Conservation (phyloP, 2,888 invertebrate genomes). For the Tiphia femorata region DNA sequence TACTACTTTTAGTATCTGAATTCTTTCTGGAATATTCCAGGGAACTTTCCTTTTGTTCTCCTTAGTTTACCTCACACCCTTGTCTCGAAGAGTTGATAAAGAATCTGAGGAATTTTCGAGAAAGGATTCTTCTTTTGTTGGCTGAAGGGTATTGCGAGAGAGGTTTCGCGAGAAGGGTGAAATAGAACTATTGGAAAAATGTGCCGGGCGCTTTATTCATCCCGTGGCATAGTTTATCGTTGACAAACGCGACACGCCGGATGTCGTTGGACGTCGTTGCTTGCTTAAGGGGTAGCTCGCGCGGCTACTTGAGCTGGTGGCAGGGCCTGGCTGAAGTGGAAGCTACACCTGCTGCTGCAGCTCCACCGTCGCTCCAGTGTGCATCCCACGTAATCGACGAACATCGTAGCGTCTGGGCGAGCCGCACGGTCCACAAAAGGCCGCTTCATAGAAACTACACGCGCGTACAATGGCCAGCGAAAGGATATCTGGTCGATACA, state of each 20-base stretch:
- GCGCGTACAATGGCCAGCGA: slow-evolving; percentile 61
- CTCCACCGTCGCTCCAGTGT: neutral
- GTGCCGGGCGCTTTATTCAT: neutral
- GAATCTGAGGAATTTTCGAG: no score
- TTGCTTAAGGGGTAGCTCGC: neutral
- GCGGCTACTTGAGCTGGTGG: no score
- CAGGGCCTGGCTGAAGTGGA: neutral
- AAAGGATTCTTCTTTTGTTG: no score
- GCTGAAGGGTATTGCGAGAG: no score
- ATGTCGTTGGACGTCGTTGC: slow-evolving; percentile 32
- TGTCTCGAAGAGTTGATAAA: no score
- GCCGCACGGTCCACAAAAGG: slow-evolving; percentile 8
- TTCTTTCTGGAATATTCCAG: no score
- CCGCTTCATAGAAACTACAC: slow-evolving; percentile 23
- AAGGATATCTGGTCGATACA: slow-evolving; percentile 49
- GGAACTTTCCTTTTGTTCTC: no score
- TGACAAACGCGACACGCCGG: slow-evolving; percentile 4
- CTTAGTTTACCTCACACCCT: no score
- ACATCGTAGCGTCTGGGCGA: neutral
- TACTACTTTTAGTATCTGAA: no score
- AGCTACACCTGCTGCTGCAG: neutral
- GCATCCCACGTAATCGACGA: neutral
- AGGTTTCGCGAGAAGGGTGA: no score
- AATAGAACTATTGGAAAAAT: neutral
- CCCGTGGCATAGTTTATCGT: neutral